These are phyloP conservation scores for Argentina silus DNA, from an alignment of 2,797 vertebrate genomes.

Conservation along the genomic window DNA sequence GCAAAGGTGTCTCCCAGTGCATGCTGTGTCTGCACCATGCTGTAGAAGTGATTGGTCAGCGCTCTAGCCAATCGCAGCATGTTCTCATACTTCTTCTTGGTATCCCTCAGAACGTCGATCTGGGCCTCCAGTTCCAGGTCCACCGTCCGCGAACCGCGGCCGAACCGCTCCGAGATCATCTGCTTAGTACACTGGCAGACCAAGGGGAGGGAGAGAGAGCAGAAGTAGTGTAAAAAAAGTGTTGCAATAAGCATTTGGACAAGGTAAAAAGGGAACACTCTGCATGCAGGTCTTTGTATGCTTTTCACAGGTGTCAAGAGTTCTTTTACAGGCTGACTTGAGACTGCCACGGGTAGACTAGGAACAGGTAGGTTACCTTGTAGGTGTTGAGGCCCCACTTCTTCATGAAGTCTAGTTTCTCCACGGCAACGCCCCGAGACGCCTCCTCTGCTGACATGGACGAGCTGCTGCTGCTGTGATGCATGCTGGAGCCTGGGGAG, in stretches of 20 bases:
- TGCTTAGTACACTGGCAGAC: slow-evolving; percentile 91
- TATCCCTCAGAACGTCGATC: slow-evolving; percentile 94
- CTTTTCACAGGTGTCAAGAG: background rate
- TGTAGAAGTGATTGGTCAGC: slow-evolving; percentile 94
- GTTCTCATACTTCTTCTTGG: slow-evolving; percentile 92
- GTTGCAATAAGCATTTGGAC: background rate
- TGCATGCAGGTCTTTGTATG: no score
- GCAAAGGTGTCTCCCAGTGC: slow-evolving; percentile 94
- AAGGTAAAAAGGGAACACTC: background rate
- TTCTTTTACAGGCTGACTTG: background rate
- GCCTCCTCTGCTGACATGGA: slow-evolving; percentile 80
- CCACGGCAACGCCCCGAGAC: slow-evolving; percentile 87
- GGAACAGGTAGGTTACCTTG: slow-evolving; percentile 77
- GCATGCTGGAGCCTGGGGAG: slow-evolving; percentile 84
- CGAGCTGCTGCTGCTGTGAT: slow-evolving; percentile 80
- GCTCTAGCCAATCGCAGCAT: slow-evolving; percentile 89
- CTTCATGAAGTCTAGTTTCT: slow-evolving; percentile 92
- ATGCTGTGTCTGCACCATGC: slow-evolving; percentile 97
- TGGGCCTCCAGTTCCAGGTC: slow-evolving; percentile 96
- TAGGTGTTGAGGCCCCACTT: slow-evolving; percentile 97
- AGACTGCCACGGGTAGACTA: background rate
- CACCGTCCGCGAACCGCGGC: slow-evolving; percentile 92
- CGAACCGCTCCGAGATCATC: slow-evolving; percentile 93
- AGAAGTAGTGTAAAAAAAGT: background rate
- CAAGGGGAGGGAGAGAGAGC: background rate